Evolutionary conservation across 2,888 invertebrate genomes (phyloP).

Genomic region (Athrips mouffetella): DNA sequence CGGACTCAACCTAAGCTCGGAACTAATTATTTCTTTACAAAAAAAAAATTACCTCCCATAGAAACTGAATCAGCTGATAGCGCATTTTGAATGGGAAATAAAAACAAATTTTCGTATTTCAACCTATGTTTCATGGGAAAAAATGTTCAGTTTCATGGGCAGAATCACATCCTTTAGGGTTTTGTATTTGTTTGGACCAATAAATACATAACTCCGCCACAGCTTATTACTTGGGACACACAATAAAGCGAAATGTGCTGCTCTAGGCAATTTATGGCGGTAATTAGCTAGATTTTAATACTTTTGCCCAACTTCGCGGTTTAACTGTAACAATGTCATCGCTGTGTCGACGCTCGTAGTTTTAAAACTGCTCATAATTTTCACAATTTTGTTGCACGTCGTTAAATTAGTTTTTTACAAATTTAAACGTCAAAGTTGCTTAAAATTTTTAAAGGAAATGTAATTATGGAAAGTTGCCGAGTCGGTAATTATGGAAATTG

Average conservation of each 20-base stretch:
- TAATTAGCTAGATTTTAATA: constrained; percentile 47
- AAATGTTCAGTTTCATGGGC: too few species aligned
- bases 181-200: too few species aligned
- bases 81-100: too few species aligned
- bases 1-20: too few species aligned
- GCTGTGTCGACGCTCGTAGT: not conserved
- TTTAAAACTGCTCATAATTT: not conserved
- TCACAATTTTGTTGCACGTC: not conserved
- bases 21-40: too few species aligned
- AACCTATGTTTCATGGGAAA: too few species aligned
- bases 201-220: not conserved
- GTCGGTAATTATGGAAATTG: not conserved
- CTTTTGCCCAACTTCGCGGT: constrained; percentile 16
- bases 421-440: constrained; percentile 14
- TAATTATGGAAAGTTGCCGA: not conserved
- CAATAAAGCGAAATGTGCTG: constrained; percentile 33
- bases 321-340: constrained; percentile 2
- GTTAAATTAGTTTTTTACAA: constrained; percentile 16
- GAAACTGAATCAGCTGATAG: too few species aligned
- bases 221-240: constrained; percentile 17
- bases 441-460: constrained; percentile 6
- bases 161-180: too few species aligned
- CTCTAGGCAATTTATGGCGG: constrained; percentile 32
- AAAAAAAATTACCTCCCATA: too few species aligned
- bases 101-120: too few species aligned